Percentiles rank a stretch among this genome's conserved stretches.
Conservation (phyloP, 2,797 vertebrate genomes). For the Sebastes reedi region DNA sequence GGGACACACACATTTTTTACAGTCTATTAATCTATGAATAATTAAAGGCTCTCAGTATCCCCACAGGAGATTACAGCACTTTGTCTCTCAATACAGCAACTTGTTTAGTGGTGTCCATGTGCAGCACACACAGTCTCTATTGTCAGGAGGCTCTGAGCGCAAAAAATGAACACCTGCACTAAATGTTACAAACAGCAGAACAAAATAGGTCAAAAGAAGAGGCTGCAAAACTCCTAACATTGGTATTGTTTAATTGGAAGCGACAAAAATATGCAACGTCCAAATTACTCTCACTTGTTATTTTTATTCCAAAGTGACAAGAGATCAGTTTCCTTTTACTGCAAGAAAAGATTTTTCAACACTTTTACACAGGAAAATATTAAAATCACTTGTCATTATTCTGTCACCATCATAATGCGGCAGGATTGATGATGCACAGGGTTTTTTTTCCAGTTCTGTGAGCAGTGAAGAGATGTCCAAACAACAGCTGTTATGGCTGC, state of each 20-base stretch:
- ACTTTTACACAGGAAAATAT: conserved; percentile 14
- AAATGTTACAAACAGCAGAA: conserved; percentile 44
- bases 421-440: conserved; percentile 31
- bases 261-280: conserved; percentile 20
- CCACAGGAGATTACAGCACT: conserved; percentile 70
- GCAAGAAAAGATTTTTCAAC: not conserved
- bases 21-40: conserved; percentile 82
- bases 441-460: conserved; percentile 35
- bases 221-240: not conserved
- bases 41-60: conserved; percentile 75
- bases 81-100: conserved; percentile 70
- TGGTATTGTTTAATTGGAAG: conserved; percentile 31
- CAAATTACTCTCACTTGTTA: conserved; percentile 25
- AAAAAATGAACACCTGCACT: conserved; percentile 55
- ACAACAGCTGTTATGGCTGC: conserved; percentile 60
- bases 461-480: conserved; percentile 52
- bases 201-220: conserved; percentile 55
- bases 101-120: conserved; percentile 58
- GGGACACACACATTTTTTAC: conserved; percentile 77
- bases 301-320: conserved; percentile 41
- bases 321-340: not conserved
- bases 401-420: conserved; percentile 27
- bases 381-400: conserved; percentile 39
- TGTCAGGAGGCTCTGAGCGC: conserved; percentile 39
- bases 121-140: conserved; percentile 29